Conservation (phyloP, 2,113 vertebrate genomes). For the Chamaetylas fuelleborni region DNA sequence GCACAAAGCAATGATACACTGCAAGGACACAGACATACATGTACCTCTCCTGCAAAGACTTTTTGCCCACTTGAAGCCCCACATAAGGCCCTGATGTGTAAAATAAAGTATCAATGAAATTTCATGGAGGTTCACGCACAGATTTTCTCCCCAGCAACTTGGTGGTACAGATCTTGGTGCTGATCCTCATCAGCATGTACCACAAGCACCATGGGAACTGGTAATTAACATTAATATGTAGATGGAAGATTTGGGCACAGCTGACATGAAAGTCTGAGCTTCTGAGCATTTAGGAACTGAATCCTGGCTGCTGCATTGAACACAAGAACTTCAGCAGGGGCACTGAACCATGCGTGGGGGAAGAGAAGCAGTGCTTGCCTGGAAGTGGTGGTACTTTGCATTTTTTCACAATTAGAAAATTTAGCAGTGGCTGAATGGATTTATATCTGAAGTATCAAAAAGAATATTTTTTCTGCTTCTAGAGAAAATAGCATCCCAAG, state of each 20-base stretch:
- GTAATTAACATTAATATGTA: not conserved
- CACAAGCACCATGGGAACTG: not conserved
- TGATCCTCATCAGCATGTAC: not conserved
- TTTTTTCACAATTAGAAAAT: constrained; percentile 22
- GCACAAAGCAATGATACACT: not conserved
- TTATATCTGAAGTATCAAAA: constrained; percentile 26
- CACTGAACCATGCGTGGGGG: fast-evolving
- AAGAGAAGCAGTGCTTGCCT: not conserved
- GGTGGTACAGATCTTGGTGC: not conserved
- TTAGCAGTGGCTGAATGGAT: not conserved
- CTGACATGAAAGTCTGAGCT: not conserved
- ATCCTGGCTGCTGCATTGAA: not conserved
- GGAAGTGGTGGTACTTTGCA: not conserved
- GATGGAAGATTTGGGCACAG: not conserved
- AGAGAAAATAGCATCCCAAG: constrained; percentile 30
- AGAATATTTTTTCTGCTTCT: not conserved
- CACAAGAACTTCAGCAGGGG: not conserved
- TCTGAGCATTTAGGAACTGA: not conserved
- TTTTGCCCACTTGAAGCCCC: not conserved
- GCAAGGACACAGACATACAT: not conserved
- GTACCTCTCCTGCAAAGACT: not conserved
- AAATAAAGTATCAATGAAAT: not conserved
- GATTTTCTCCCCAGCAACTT: not conserved
- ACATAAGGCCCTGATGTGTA: not conserved
- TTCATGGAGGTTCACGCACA: fast-evolving